Base-by-base conservation (phyloP, 2,797 vertebrate genomes). In the Rallus crepitans region DNA sequence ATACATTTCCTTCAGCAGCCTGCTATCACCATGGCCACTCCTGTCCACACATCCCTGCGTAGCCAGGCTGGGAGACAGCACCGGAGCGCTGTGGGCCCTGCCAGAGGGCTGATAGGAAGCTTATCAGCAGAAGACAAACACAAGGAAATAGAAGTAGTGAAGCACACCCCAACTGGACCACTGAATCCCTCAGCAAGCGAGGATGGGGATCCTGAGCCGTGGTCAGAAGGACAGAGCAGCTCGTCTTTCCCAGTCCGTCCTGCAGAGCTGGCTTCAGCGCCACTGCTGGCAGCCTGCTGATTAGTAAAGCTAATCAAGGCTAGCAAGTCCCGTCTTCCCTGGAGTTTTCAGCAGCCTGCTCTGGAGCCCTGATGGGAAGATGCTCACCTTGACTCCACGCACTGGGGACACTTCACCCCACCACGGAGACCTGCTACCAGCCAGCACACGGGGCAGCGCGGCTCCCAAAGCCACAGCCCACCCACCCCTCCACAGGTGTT, bases 401-500 rank as follows among this genome's bases (percentile, higher is more conserved):
- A 5, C 52, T 1, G 3, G 25, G 52, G 47, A 60, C 0, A 0
- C 35, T 37, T 30, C 60, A 23, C 24, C 20, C 20, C 6, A 24
- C 30, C 27, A 5, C 2, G 1, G 14, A 23, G 24, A 70, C 52
- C 48, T 25, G 2, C 5, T 3, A 4, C 9, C 2, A 4, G 35
- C 35, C 47, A 33, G 53, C 64, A 61, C 35, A 2, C 4, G 1
- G 87, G 63, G 30, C 61, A 35, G 1, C 0, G 5, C 0, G 20
- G 37, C 79, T 57, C 7, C 48, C 33, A 8, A 31, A 5, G 53
- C 69, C 61, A 1, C 68, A 0, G 50, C 57, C n/a, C 87, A 14
- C 8, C 35, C 6, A 2, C 0, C 1, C 31, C 75, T 37, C 55
- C 7, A 2, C 1, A 5, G 0, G 5, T 10, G 53, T 1, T 10